Base-by-base conservation (phyloP, 2,113 vertebrate species). In the Aramus guarauna region DNA sequence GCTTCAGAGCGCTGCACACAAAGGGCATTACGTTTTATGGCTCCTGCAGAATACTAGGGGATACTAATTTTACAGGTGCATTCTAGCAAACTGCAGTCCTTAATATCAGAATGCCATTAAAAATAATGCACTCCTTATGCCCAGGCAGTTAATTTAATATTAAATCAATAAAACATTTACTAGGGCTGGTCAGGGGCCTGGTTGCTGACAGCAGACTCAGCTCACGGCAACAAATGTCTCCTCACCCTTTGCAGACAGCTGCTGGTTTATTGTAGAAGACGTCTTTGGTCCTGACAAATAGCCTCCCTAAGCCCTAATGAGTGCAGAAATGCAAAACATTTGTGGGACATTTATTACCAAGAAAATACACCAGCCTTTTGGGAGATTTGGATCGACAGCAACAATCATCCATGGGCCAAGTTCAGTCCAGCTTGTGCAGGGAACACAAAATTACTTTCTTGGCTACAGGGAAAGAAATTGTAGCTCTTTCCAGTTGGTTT, bases 31-130 rank as follows among this genome's bases (percentile, higher is more conserved):
- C 84, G 0, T 95, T 98, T 98, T 97, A 97, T 90, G 89, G 94
- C 97, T 94, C 90, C 95, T 89, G 74, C 91, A 94, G 95, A 97
- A 95, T 96, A 96, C 93, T 94, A 88, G 88, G 97, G 96, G 94
- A 98, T 97, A 91, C 96, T 97, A 97, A 98, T 98, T 98, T 98
- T 98, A 98, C 98, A 98, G 97, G 98, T 98, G 98, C 97, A 97
- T 96, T 97, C 91, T 94, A 97, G 97, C 87, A 95, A 97, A 95
- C 93, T 97, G 86, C 91, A 97, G 84, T 96, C 94, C 93, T 93
- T 97, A 97, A 97, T 96, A 96, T 96, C 93, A 94, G 93, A 97
- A 91, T 82, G 75, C 86, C 96, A 96, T 96, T 96, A 98, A 98
- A 97, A 94, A 96, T 97, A 98, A 98, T 98, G 86, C 73, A 92